A percentile compares a stretch with the other conserved stretches of the same genome.
Evolutionary conservation across 1,140 invertebrate species (phyloP).

Genomic region (Diorhabda carinulata): DNA sequence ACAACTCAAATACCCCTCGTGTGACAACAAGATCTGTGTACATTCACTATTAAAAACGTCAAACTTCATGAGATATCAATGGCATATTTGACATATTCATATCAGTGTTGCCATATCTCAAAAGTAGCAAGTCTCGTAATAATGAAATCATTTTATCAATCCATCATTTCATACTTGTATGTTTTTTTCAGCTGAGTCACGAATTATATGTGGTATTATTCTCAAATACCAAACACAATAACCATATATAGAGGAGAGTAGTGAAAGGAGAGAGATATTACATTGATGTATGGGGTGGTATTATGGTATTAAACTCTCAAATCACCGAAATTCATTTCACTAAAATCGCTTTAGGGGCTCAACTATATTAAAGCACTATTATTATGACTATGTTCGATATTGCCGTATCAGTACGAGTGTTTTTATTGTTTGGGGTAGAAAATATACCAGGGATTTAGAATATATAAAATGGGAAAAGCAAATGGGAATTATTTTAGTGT

Average conservation of each 20-base stretch:
- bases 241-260: slow-evolving; percentile 1
- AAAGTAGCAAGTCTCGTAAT: no score
- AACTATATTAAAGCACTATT: slow-evolving; percentile 12
- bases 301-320: slow-evolving; percentile 13
- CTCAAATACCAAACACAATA: slow-evolving; percentile 1
- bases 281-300: slow-evolving; percentile 14
- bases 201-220: not conserved
- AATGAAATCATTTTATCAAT: no score
- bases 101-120: no score
- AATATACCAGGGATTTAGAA: no score
- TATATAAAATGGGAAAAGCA: no score
- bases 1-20: no score
- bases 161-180: no score
- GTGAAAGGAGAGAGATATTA: not conserved
- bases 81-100: no score
- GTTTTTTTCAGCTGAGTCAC: slow-evolving; percentile 10
- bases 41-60: no score
- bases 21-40: no score
- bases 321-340: slow-evolving; percentile 11
- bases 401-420: not conserved
- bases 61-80: no score
- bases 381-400: slow-evolving; percentile 2
- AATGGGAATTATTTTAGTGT: no score
- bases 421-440: slow-evolving; percentile 7
- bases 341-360: slow-evolving; percentile 8